Conservation (phyloP, 2,888 invertebrate genomes). For the Coleophora flavipennella region DNA sequence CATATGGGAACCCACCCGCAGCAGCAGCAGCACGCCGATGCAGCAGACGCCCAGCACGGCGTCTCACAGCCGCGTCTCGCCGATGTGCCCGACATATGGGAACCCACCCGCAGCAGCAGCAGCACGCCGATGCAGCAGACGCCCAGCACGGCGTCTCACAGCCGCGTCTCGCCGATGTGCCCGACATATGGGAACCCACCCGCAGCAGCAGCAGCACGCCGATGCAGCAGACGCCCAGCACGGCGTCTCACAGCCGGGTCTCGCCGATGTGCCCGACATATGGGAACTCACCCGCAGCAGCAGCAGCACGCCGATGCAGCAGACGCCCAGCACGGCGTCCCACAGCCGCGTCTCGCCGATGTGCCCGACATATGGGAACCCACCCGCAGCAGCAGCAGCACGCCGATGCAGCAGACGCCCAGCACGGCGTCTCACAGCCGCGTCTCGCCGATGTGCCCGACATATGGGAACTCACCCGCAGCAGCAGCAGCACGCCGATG, state of each 20-base stretch:
- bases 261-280: no score
- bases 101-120: slow-evolving; percentile 77
- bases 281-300: slow-evolving; percentile 75
- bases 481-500: slow-evolving; percentile 77
- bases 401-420: slow-evolving; percentile 81
- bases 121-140: slow-evolving; percentile 80
- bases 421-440: slow-evolving; percentile 79
- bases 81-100: no score
- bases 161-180: no score
- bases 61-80: slow-evolving; percentile 81
- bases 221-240: slow-evolving; percentile 83
- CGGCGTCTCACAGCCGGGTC: slow-evolving; percentile 79
- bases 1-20: slow-evolving; percentile 76
- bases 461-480: slow-evolving; percentile 76
- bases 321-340: slow-evolving; percentile 82
- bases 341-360: slow-evolving; percentile 79
- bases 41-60: slow-evolving; percentile 80
- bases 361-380: no score
- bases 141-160: slow-evolving; percentile 81
- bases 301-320: slow-evolving; percentile 79
- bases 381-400: slow-evolving; percentile 80
- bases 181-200: slow-evolving; percentile 73
- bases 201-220: slow-evolving; percentile 77
- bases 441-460: no score
- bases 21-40: slow-evolving; percentile 77